A percentile compares a stretch with the other conserved stretches of the same genome.
Conservation (phyloP, 2,888 invertebrate genomes). For the Drosophila hamatofila region DNA sequence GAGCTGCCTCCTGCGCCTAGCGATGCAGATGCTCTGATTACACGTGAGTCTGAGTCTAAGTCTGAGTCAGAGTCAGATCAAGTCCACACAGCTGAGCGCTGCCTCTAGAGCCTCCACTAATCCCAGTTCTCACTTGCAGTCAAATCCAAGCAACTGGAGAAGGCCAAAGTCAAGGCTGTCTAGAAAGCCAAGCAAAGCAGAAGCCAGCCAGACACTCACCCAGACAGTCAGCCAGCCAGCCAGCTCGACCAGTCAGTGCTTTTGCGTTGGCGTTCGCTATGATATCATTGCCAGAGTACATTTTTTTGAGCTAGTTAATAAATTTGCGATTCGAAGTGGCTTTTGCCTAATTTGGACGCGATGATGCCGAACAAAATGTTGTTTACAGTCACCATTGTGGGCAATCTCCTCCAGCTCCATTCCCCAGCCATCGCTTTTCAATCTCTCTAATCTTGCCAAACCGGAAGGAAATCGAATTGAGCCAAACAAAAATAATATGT, state of each 20-base stretch:
- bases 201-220: neutral
- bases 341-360: conserved; percentile 44
- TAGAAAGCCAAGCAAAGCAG: conserved; percentile 13
- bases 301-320: conserved; percentile 33
- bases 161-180: conserved; percentile 82
- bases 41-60: conserved; percentile 76
- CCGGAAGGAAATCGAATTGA: conserved; percentile 51
- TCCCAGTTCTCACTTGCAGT: conserved; percentile 65
- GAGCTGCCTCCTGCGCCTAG: conserved; percentile 50
- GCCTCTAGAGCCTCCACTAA: neutral
- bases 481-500: conserved; percentile 19
- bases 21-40: conserved; percentile 83
- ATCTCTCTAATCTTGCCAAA: neutral
- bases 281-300: conserved; percentile 38
- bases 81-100: neutral
- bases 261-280: conserved; percentile 31
- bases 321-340: conserved; percentile 28
- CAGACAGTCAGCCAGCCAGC: conserved; percentile 1
- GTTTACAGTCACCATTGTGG: neutral
- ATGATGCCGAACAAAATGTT: conserved; percentile 4
- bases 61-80: conserved; percentile 52
- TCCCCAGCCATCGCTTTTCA: neutral
- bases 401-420: neutral
- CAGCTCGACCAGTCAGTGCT: conserved; percentile 5
- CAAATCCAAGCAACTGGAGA: conserved; percentile 81